A percentile compares a stretch with the other conserved stretches of the same genome.
Conservation (phyloP, 2,888 invertebrate genomes). For the Epiblema foenella region DNA sequence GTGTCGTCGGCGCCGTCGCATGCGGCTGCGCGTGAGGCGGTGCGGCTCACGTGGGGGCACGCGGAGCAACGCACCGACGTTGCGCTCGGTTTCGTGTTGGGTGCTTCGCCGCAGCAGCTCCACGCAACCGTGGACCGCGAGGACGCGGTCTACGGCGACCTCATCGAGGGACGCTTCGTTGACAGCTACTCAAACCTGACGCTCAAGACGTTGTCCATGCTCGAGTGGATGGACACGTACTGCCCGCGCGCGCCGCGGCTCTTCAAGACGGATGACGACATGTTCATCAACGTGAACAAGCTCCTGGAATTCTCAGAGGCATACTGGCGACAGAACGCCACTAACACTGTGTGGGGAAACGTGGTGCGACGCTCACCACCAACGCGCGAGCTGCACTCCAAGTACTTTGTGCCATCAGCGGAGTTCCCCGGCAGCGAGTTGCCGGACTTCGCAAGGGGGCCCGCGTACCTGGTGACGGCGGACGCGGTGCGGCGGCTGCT, state of each 20-base stretch:
- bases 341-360: slow-evolving; percentile 91
- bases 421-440: slow-evolving; percentile 90
- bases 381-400: slow-evolving; percentile 92
- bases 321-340: slow-evolving; percentile 85
- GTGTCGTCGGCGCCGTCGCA: slow-evolving; percentile 91
- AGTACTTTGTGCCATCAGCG: slow-evolving; percentile 93
- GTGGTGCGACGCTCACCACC: slow-evolving; percentile 94
- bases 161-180: slow-evolving; percentile 88
- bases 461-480: slow-evolving; percentile 93
- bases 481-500: slow-evolving; percentile 90
- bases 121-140: slow-evolving; percentile 85
- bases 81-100: slow-evolving; percentile 87
- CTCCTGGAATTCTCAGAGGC: slow-evolving; percentile 87
- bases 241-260: slow-evolving; percentile 90
- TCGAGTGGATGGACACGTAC: slow-evolving; percentile 92
- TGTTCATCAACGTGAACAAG: slow-evolving; percentile 93
- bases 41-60: slow-evolving; percentile 93
- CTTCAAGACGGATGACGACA: slow-evolving; percentile 95
- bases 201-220: slow-evolving; percentile 91
- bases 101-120: slow-evolving; percentile 76
- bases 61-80: slow-evolving; percentile 87
- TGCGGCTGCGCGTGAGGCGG: slow-evolving; percentile 88
- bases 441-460: slow-evolving; percentile 96
- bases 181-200: slow-evolving; percentile 94
- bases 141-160: slow-evolving; percentile 90